Base-by-base conservation (phyloP, 2,888 invertebrate genomes). In the Lithophane socia region DNA sequence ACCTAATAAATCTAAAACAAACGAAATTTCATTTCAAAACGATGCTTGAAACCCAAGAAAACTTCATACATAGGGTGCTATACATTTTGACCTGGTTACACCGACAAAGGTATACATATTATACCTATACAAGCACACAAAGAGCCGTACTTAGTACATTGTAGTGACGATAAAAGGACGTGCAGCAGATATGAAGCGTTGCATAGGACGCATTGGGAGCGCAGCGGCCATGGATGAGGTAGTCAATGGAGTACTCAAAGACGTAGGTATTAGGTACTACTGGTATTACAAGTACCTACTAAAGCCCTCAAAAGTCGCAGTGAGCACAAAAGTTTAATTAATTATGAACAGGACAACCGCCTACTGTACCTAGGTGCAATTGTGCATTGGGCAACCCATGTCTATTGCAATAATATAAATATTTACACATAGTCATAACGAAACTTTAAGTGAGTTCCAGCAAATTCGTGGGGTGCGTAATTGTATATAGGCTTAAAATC, bases 171-270 rank as follows among this genome's bases (percentile, higher is more conserved):
- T 84, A 81, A 84, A 76, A 84, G 77, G 81, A 84, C 75, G 76
- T 84, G 84, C 74, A 73, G 64, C 72, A 84, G 84, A 84, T 84
- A 84, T 84, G 85, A 81, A 84, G 64, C 83, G 85, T 67, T 75
- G 73, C 77, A 76, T 71, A 71, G 73, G 58, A 84, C 64, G 66
- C 74, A 80, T 70, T 75, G 84, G 64, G 74, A 73, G 68, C 80
- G 49, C 80, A 66, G 65, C 18, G 13, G 49, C 0, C 70, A 72
- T 10, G 13, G 83, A 80, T 21, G 13, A 64, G 37, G 21, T n/a
- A 54, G 44, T n/a, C 7, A 72, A 80, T 80, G 75, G 72, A 83
- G 66, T 37, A 21, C 60, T 69, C 65, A 65, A 21, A 47, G 1
- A 29, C 16, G 1, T 8, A 7, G 1, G 5, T 3, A 56, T 16